phyloP scores from a whole-genome alignment of 2,888 invertebrate species.

The Urechis unicinctus region DNA sequence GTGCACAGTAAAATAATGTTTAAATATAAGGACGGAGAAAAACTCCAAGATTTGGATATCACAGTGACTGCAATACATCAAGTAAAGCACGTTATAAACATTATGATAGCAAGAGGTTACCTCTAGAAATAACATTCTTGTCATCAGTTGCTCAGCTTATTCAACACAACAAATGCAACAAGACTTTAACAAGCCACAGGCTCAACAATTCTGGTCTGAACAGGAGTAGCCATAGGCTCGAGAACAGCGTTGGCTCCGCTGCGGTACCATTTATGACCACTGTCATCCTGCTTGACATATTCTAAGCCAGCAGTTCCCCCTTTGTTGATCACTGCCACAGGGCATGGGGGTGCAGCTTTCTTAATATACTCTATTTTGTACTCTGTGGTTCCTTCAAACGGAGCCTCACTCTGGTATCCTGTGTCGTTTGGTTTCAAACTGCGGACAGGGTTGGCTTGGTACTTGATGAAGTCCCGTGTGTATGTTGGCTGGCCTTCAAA shows the following conservation, averaged over 20 bases:
- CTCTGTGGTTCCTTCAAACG: slow-evolving; percentile 45
- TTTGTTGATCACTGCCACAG: slow-evolving; percentile 36
- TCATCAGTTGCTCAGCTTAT: too few relatives aligned
- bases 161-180: too few relatives aligned
- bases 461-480: slow-evolving; percentile 37
- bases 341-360: slow-evolving; percentile 34
- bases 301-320: slow-evolving; percentile 25
- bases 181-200: too few relatives aligned
- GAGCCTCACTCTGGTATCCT: slow-evolving; percentile 33
- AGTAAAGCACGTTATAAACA: background rate
- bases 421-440: slow-evolving; percentile 40
- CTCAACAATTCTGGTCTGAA: too few relatives aligned
- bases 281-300: slow-evolving; percentile 31
- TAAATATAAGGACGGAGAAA: background rate
- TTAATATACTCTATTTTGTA: slow-evolving; percentile 42
- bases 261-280: slow-evolving; percentile 45
- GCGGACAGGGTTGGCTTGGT: slow-evolving; percentile 22
- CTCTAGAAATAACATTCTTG: too few relatives aligned
- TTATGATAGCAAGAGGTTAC: too few relatives aligned
- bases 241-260: too few relatives aligned
- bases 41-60: background rate
- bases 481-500: slow-evolving; percentile 47
- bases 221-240: too few relatives aligned
- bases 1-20: background rate
- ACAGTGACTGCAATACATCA: background rate